Evolutionary conservation across 1,140 invertebrate genomes (phyloP).

Genomic region (Monochamus saltuarius): DNA sequence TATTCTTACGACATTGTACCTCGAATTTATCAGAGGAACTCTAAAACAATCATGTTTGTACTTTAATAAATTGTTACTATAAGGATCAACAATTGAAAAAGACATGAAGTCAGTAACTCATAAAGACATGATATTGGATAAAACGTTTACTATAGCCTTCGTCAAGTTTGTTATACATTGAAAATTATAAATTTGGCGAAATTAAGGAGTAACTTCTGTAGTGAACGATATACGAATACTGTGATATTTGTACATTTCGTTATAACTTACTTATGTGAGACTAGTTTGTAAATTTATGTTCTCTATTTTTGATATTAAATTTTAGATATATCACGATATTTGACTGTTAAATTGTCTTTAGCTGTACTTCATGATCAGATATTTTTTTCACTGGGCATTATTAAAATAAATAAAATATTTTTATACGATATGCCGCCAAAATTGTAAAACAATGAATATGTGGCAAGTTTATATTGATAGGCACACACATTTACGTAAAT

Average conservation of each 20-base stretch:
- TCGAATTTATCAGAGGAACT: no score
- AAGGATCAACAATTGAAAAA: not conserved
- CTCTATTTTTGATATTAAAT: conserved; percentile 40
- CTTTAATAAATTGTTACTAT: no score
- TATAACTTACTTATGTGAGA: conserved; percentile 36
- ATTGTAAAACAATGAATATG: conserved; percentile 11
- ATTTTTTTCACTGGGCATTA: conserved; percentile 33
- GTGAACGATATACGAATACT: conserved; percentile 32
- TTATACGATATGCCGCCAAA: conserved; percentile 1
- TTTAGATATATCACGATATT: conserved; percentile 20
- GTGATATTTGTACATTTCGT: conserved; percentile 42
- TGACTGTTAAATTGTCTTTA: conserved; percentile 26
- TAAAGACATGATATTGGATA: conserved; percentile 17
- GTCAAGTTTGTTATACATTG: conserved; percentile 11
- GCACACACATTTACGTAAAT: conserved; percentile 8
- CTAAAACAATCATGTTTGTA: no score
- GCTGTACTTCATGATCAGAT: conserved; percentile 27
- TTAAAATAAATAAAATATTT: not conserved
- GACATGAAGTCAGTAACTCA: conserved; percentile 19
- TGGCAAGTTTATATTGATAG: conserved; percentile 12
- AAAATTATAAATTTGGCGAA: conserved; percentile 24
- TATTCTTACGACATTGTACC: not conserved
- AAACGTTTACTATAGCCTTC: conserved; percentile 1
- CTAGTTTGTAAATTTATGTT: conserved; percentile 31
- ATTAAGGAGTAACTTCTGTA: not conserved